phyloP scores from a whole-genome alignment of 2,888 invertebrate species.

The Hydropsyche betteni region DNA sequence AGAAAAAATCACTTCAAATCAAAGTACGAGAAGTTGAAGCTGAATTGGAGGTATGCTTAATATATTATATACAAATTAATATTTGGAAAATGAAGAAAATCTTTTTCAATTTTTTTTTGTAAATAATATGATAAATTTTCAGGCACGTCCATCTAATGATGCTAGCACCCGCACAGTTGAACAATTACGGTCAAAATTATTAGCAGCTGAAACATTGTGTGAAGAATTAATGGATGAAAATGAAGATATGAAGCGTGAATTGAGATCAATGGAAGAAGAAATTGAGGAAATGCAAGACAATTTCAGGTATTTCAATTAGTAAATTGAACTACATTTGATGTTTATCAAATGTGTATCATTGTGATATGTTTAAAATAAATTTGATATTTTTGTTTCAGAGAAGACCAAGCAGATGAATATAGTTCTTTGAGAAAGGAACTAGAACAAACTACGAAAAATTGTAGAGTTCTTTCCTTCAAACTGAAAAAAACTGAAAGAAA shows the following conservation, averaged over 20 bases:
- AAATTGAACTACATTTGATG: constrained; percentile 40
- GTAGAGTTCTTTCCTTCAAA: constrained; percentile 97
- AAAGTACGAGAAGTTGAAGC: constrained; percentile 79
- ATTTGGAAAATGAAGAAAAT: background rate
- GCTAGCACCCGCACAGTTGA: constrained; percentile 70
- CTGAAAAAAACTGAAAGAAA: constrained; percentile 93
- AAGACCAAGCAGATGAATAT: constrained; percentile 97
- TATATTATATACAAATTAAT: background rate
- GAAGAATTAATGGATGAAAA: constrained; percentile 97
- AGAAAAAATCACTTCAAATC: constrained; percentile 77
- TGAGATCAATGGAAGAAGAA: constrained; percentile 93
- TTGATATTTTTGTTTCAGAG: constrained; percentile 65
- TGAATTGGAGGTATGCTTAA: constrained; percentile 66
- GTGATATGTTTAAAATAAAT: too few species aligned
- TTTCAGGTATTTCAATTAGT: constrained; percentile 69
- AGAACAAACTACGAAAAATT: constrained; percentile 97
- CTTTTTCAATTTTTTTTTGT: background rate
- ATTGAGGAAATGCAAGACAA: constrained; percentile 99
- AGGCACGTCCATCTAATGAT: constrained; percentile 67
- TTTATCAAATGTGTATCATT: constrained; percentile 8
- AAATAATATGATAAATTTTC: constrained; percentile 53
- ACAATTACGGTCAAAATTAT: constrained; percentile 82
- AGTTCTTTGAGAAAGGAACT: constrained; percentile 92
- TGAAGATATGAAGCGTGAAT: constrained; percentile 91
- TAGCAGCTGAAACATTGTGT: constrained; percentile 90